Conservation (phyloP, 2,888 invertebrate species). For the Sycophila texana region DNA sequence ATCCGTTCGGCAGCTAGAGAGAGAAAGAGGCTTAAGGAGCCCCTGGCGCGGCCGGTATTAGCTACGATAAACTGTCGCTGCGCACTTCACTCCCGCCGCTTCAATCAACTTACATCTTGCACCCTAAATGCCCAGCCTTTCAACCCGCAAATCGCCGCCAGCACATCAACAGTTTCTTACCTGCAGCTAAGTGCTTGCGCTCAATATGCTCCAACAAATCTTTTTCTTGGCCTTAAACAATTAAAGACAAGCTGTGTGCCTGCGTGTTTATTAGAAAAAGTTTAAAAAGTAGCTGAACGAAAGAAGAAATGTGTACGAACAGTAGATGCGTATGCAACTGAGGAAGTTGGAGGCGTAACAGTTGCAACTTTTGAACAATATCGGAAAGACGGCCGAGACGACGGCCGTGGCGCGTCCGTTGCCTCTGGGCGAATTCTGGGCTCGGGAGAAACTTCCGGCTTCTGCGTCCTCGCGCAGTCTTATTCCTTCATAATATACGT, state of each 20-base stretch:
- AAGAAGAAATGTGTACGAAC: not conserved
- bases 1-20: constrained; percentile 35
- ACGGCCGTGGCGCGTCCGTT: constrained; percentile 3
- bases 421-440: constrained; percentile 24
- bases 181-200: no score
- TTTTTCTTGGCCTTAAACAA: no score
- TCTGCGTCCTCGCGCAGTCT: constrained; percentile 18
- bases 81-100: constrained; percentile 5
- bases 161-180: not conserved
- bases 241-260: no score
- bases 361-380: constrained; percentile 52
- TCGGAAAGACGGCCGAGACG: constrained; percentile 24
- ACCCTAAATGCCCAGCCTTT: constrained; percentile 40
- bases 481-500: constrained; percentile 55
- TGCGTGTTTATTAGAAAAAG: constrained; percentile 36
- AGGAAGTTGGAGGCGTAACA: not conserved
- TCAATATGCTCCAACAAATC: no score
- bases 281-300: constrained; percentile 1
- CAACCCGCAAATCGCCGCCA: not conserved
- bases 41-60: constrained; percentile 42
- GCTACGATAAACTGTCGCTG: constrained; percentile 50
- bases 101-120: not conserved
- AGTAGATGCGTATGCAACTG: not conserved
- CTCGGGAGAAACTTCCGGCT: constrained; percentile 45
- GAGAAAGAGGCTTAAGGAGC: constrained; percentile 33